Evolutionary conservation across 2,113 vertebrate species (phyloP), one percentile per base, ranked within the genome.

Genomic region (Limanda limanda): DNA sequence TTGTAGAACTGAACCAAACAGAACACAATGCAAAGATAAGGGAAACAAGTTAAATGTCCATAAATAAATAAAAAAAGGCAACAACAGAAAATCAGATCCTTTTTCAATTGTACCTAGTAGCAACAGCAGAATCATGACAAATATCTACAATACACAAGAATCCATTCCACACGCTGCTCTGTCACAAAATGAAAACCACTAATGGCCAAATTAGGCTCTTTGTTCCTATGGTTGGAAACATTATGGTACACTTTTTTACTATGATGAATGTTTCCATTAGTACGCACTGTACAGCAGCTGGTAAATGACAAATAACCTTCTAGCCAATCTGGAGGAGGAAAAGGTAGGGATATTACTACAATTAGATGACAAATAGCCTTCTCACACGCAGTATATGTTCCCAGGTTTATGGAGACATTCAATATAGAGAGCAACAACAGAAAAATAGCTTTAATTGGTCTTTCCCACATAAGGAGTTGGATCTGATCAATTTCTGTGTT

Each of bases 191-290:
- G 3, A 61, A 81, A 77, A 25, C 40, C 14, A 25, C 47, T 62
- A 57, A 74, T 63, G 15, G 45, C 64, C 65, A 68, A 76, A 78
- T 72, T 27, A 68, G 24, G 51, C 17, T 27, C 14, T 47, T 58
- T 59, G 60, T 66, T 40, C 20, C 20, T 63, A 13, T 67, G 24
- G 17, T 76, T 67, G 48, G 31, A 75, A 74, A 71, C 62, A 66
- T 70, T 23, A 71, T 68, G 48, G 59, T 70, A 45, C 61, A 57
- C 35, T 47, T 79, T 42, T 31, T 63, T 74, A 76, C 8, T 24
- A 83, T 86, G 87, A 89, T 86, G 71, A 87, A 87, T 90, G 84
- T 81, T 74, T 74, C 75, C 63, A 91, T 90, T 87, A 88, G 57
- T 68, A 60, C 54, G 25, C 31, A 68, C 52, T 17, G 15, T 56